phyloP scores from a whole-genome alignment of 2,888 invertebrate species.

The Epinotia ramella region DNA sequence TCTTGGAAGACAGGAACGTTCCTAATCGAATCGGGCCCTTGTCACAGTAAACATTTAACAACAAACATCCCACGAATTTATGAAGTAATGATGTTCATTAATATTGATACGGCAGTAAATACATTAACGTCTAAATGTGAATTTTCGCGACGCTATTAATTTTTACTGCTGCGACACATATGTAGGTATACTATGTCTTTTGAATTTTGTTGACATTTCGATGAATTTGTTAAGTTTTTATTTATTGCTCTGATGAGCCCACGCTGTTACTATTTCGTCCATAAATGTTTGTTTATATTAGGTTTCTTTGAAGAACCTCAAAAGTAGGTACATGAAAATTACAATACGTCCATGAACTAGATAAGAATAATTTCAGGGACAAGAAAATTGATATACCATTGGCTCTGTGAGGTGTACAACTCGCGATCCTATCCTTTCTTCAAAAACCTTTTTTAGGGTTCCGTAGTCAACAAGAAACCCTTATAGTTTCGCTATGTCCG shows the following conservation, averaged over 20 bases:
- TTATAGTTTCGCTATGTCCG: no score
- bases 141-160: constrained; percentile 21
- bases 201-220: background rate
- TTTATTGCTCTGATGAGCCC: background rate
- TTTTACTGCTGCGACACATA: background rate
- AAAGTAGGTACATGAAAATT: no score
- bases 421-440: no score
- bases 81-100: constrained; percentile 4
- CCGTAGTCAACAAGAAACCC: no score
- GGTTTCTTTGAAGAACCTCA: background rate
- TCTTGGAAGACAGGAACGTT: no score
- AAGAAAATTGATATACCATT: no score
- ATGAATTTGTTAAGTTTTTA: constrained; percentile 4
- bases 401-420: no score
- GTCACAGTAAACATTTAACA: background rate
- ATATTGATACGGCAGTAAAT: constrained; percentile 17
- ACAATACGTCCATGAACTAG: no score
- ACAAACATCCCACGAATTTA: constrained; percentile 14
- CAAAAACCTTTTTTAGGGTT: no score
- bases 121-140: constrained; percentile 21
- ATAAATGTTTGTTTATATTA: background rate
- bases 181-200: background rate
- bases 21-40: no score
- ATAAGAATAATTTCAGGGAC: no score
- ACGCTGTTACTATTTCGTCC: background rate